phyloP scores from a whole-genome alignment of 2,113 vertebrate species.

The Hydrochoerus hydrochaeris region DNA sequence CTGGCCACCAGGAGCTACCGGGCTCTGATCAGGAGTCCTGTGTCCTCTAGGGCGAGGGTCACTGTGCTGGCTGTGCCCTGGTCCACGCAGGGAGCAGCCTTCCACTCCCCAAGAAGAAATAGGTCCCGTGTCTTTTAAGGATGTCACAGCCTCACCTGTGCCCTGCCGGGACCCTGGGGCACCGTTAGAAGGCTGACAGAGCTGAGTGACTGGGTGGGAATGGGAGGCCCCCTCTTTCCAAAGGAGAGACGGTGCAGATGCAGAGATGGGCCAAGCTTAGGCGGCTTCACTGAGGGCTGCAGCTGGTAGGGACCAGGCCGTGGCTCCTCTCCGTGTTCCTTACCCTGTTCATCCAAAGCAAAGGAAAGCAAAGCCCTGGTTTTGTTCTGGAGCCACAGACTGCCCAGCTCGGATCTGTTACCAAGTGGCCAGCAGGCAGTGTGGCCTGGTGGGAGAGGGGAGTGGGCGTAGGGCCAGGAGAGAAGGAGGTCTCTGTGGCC shows the following conservation, averaged over 20 bases:
- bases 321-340: neutral
- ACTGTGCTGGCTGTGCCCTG: neutral
- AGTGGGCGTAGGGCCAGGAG: neutral
- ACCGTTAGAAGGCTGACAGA: constrained; percentile 16
- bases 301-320: neutral
- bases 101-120: neutral
- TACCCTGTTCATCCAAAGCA: constrained; percentile 28
- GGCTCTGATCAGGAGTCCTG: neutral
- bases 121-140: constrained; percentile 29
- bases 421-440: neutral
- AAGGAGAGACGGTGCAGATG: neutral
- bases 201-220: neutral
- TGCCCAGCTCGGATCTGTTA: constrained; percentile 38
- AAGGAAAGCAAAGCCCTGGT: constrained; percentile 55
- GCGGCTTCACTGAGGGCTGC: constrained; percentile 41
- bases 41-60: neutral
- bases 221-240: neutral
- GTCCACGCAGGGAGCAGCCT: neutral
- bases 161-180: neutral
- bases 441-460: neutral
- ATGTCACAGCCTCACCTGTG: neutral
- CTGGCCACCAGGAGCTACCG: neutral
- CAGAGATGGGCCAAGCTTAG: neutral
- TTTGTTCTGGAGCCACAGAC: constrained; percentile 43
- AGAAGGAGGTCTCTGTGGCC: neutral